Evolutionary conservation across 2,113 vertebrate genomes (phyloP).

Genomic region (Bucco capensis): DNA sequence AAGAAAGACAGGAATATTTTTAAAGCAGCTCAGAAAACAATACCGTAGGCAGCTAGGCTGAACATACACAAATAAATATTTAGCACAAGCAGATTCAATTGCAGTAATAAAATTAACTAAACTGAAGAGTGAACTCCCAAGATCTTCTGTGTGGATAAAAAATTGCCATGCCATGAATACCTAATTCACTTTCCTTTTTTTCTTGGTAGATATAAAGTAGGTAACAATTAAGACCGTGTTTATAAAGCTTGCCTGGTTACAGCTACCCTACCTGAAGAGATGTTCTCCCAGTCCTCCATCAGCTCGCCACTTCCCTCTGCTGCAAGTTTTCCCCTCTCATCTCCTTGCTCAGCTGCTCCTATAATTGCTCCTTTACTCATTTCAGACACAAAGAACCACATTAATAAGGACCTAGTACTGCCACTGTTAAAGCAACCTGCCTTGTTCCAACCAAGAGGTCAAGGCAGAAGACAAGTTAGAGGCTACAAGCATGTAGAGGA

Average conservation of each 20-base stretch:
- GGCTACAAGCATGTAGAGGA: background rate
- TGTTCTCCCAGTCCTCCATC: accelerated
- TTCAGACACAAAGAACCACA: background rate
- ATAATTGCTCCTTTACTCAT: background rate
- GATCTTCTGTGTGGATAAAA: background rate
- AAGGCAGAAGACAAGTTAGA: background rate
- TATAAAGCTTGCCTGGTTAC: background rate
- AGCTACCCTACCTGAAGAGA: background rate
- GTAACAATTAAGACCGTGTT: background rate
- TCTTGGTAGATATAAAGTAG: background rate
- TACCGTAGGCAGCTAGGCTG: background rate
- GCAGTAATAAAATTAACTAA: background rate
- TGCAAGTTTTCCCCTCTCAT: background rate
- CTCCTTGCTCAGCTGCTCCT: background rate
- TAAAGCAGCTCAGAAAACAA: background rate
- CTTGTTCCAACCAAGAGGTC: background rate
- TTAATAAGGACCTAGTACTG: background rate
- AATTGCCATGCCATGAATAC: background rate
- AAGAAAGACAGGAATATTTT: background rate
- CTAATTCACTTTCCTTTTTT: background rate
- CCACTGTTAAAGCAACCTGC: background rate
- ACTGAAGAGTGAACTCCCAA: background rate
- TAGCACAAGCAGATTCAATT: background rate
- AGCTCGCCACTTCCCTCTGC: background rate
- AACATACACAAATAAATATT: background rate